Percentiles rank a stretch among this genome's conserved stretches.
Conservation (phyloP, 1,140 invertebrate species). For the Triops cancriformis region DNA sequence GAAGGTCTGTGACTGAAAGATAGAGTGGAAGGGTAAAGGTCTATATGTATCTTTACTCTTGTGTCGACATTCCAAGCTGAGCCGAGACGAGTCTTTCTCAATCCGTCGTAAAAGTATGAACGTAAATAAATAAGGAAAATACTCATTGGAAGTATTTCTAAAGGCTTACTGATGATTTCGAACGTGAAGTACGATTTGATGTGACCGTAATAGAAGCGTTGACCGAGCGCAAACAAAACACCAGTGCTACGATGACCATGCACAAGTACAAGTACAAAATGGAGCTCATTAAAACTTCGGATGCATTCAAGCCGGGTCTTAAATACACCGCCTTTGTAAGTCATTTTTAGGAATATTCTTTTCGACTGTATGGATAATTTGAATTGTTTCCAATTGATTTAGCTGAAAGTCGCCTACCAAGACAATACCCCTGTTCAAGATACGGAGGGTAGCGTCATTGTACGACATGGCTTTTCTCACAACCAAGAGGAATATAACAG, state of each 20-base stretch:
- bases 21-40: too few relatives aligned
- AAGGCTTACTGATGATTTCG: constrained; percentile 60
- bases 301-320: constrained; percentile 78
- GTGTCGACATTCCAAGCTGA: too few relatives aligned
- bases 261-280: constrained; percentile 74
- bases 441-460: constrained; percentile 48
- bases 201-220: constrained; percentile 69
- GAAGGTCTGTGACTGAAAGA: too few relatives aligned
- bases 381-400: too few relatives aligned
- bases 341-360: constrained; percentile 15
- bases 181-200: constrained; percentile 63
- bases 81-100: too few relatives aligned
- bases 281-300: constrained; percentile 68
- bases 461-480: constrained; percentile 58
- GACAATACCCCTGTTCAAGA: constrained; percentile 62
- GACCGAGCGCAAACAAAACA: constrained; percentile 72
- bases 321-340: constrained; percentile 70
- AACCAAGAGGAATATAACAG: constrained; percentile 54
- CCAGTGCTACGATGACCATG: constrained; percentile 58
- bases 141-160: too few relatives aligned
- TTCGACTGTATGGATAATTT: too few relatives aligned
- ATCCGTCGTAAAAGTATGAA: too few relatives aligned
- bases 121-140: too few relatives aligned
- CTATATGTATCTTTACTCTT: too few relatives aligned
- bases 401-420: constrained; percentile 63